phyloP scores from a whole-genome alignment of 2,113 vertebrate genomes.

The Callorhinus ursinus region DNA sequence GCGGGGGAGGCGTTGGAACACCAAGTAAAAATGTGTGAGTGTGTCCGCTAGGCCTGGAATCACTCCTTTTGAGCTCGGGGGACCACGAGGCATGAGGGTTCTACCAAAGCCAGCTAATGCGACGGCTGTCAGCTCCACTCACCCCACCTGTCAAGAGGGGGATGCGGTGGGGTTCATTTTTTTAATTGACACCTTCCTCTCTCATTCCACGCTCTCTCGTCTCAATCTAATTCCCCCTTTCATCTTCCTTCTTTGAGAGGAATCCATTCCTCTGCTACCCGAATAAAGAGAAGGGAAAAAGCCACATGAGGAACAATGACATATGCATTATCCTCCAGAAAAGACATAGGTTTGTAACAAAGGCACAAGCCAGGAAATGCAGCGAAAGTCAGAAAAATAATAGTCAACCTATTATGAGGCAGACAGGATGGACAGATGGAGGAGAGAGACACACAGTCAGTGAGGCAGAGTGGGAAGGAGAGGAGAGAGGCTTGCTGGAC shows the following conservation, averaged over 20 bases:
- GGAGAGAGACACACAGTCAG: not conserved
- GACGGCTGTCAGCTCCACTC: slow-evolving; percentile 94
- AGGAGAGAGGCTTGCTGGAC: not conserved
- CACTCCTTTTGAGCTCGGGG: slow-evolving; percentile 78
- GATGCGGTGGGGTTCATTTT: slow-evolving; percentile 87
- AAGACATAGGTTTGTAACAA: not conserved
- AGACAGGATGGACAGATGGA: not conserved
- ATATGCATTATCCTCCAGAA: slow-evolving; percentile 37
- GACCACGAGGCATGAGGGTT: slow-evolving; percentile 78
- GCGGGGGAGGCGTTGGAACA: slow-evolving; percentile 86
- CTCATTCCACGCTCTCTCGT: slow-evolving; percentile 60
- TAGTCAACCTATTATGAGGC: not conserved
- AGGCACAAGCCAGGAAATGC: not conserved
- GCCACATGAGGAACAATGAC: not conserved
- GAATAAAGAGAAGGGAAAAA: not conserved
- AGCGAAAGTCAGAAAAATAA: slow-evolving; percentile 6
- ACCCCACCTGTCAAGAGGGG: slow-evolving; percentile 92
- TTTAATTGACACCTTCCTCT: slow-evolving; percentile 95
- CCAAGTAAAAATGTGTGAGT: slow-evolving; percentile 78
- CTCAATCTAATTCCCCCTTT: slow-evolving; percentile 76
- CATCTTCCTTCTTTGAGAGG: slow-evolving; percentile 55
- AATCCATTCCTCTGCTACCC: not conserved
- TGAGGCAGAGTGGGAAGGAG: not conserved
- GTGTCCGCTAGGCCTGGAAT: slow-evolving; percentile 73
- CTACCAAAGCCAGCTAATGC: slow-evolving; percentile 89